Evolutionary conservation across 2,113 vertebrate genomes (phyloP), one percentile per base, ranked within the genome.

Genomic region (Callipepla squamata): DNA sequence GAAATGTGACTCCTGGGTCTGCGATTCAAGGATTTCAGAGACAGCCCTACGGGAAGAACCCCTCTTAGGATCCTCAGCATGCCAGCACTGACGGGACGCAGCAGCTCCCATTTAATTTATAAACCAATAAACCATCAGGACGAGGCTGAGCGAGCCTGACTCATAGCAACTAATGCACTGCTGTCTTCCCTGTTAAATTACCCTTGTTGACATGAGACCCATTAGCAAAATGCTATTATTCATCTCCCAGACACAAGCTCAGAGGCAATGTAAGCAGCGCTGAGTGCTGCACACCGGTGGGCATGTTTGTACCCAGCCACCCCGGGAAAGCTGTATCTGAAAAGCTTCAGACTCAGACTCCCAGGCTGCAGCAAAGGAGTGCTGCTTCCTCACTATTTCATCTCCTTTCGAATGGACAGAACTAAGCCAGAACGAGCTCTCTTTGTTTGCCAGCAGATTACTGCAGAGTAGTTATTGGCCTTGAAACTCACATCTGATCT

Each of bases 91-190:
- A 61, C 0, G 6, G 89, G 87, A 94, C 0, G 2, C 89, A 66
- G 80, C 78, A 90, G 76, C 94, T 82, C 76, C 87, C 69, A 85
- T 66, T 95, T 76, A 53, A 93, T 93, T 85, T 89, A 85, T 62
- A 87, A 89, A 68, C 78, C 81, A 70, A 91, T 82, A 91, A 89
- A 87, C 2, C 3, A 91, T 70, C 55, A 38, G 70, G 5, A n/a
- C 80, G 53, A 87, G 89, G 91, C 76, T 93, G 89, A 94, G 91
- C 4, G 74, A 82, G 65, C 70, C 81, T 87, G 80, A 94, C 36
- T 85, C 89, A 87, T 40, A 42, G 89, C 89, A 82, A 85, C 94
- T 94, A 95, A 95, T 91, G 94, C 84, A 87, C 94, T 82, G 87
- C 93, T 67, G 92, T 18, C 80, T 67, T 57, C 72, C 59, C 42